Base-by-base conservation (phyloP, 2,888 invertebrate species). In the Coelopa pilipes region DNA sequence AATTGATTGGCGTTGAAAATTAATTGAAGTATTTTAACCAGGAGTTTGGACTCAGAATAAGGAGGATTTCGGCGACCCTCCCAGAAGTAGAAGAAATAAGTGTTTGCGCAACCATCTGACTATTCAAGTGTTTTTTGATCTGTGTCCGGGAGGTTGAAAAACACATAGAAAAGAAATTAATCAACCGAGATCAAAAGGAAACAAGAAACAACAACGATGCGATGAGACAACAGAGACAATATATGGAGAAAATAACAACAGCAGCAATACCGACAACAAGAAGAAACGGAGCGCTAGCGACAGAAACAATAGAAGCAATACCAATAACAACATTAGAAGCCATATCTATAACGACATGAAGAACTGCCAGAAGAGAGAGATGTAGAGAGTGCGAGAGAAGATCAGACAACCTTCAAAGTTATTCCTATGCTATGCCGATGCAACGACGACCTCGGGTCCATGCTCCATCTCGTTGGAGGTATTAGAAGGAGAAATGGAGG, bases 361-460 rank as follows among this genome's bases (percentile, higher is more conserved):
- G 34, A 34, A 34, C 7, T 2, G 34, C 34, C 7, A 34, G 7
- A 34, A 34, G 24, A 15, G 34, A 34, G 45, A 34, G 15, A 62
- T 15, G 15, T 24, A 34, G 10, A 62, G n/a, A 62, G 62, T 4
- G 34, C 24, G 45, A 13, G n/a, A 17, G 15, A 13, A 12, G 34
- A 62, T 62, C 24, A 24, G 13, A 62, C 62, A 62, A 62, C 62
- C 62, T 62, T 62, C 62, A 62, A 62, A 34, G 34, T 62, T 21
- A 34, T 34, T 34, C 34, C 7, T 62, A 62, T 53, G 24, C 34
- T 67, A 34, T 53, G n/a, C 67, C 24, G 24, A 55, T 34, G 13
- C 67, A 17, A 67, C 67, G 34, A 67, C 24, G 53, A 45, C 34
- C 53, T 34, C 34, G 17, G n/a, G 15, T 15, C 45, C 34, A 34